phyloP scores from a whole-genome alignment of 2,113 vertebrate species.

The Misgurnus mizolepis region DNA sequence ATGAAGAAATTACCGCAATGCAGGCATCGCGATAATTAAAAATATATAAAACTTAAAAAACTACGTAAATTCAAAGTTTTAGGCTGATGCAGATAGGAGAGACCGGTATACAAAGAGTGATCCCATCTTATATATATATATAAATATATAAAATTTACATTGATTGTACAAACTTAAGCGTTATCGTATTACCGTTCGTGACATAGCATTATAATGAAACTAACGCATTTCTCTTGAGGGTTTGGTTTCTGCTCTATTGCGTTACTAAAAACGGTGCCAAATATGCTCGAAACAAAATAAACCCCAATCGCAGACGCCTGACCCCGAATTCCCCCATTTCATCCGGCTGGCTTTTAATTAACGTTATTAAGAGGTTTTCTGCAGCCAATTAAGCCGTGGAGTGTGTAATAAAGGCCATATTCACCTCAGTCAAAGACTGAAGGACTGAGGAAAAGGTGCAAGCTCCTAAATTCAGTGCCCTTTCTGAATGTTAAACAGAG shows the following conservation, averaged over 20 bases:
- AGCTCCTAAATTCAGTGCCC: background rate
- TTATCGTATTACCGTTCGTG: background rate
- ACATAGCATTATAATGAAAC: slow-evolving; percentile 8
- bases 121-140: no score
- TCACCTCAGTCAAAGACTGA: background rate
- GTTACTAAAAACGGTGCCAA: background rate
- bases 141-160: background rate
- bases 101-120: no score
- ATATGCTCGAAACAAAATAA: slow-evolving; percentile 3
- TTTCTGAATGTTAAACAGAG: background rate
- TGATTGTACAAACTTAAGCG: background rate
- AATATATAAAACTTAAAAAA: no score
- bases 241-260: background rate
- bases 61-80: no score
- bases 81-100: no score
- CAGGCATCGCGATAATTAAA: no score
- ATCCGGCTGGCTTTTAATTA: slow-evolving; percentile 34
- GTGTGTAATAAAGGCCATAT: slow-evolving; percentile 33
- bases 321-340: background rate
- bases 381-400: slow-evolving; percentile 18
- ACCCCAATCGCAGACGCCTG: background rate
- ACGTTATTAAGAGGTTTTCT: slow-evolving; percentile 41
- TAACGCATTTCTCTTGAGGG: background rate
- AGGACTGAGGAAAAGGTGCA: background rate
- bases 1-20: no score